Percentiles rank a stretch among this genome's conserved stretches.
phyloP scores from a whole-genome alignment of 30 jellyfish, hydroid and myxozoan genomes.

The Mastigias papua region DNA sequence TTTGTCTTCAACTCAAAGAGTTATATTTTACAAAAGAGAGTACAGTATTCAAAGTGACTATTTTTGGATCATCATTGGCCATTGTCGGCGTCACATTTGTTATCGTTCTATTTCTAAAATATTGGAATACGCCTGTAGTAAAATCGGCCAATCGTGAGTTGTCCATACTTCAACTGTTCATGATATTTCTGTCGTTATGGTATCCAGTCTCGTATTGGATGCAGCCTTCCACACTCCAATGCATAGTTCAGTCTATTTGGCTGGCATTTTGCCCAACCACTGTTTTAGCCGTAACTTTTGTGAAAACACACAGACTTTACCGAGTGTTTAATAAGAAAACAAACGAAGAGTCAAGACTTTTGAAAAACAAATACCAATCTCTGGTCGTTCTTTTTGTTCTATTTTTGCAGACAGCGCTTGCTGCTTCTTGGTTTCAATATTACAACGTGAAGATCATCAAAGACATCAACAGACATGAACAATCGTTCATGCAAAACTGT shows the following conservation, averaged over 20 bases:
- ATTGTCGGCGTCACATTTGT: conserved; percentile 53
- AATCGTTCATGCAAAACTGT: conserved; percentile 57
- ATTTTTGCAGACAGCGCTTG: conserved; percentile 44
- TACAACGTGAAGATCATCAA: conserved; percentile 37
- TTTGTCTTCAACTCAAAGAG: conserved; percentile 61
- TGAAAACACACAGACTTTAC: conserved; percentile 80
- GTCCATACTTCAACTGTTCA: conserved; percentile 63
- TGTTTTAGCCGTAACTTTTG: conserved; percentile 63
- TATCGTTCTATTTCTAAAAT: conserved; percentile 31
- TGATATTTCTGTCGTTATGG: conserved; percentile 61
- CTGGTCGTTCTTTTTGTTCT: conserved; percentile 54
- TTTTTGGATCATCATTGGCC: conserved; percentile 51
- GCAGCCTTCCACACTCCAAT: conserved; percentile 33
- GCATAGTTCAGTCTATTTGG: conserved; percentile 63
- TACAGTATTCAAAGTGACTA: conserved; percentile 25
- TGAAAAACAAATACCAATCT: conserved; percentile 76
- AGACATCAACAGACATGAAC: conserved; percentile 5
- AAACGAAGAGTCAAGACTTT: conserved; percentile 67
- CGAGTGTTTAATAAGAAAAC: conserved; percentile 74
- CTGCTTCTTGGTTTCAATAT: conserved; percentile 46
- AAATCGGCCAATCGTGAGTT: conserved; percentile 90
- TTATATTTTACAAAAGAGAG: conserved; percentile 15
- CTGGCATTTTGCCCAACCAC: conserved; percentile 66
- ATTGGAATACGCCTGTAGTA: conserved; percentile 92
- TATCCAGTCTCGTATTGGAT: conserved; percentile 63